Evolutionary conservation across 2,888 invertebrate genomes (phyloP), one percentile per base, ranked within the genome.

Genomic region (Glaucopsyche alexis): DNA sequence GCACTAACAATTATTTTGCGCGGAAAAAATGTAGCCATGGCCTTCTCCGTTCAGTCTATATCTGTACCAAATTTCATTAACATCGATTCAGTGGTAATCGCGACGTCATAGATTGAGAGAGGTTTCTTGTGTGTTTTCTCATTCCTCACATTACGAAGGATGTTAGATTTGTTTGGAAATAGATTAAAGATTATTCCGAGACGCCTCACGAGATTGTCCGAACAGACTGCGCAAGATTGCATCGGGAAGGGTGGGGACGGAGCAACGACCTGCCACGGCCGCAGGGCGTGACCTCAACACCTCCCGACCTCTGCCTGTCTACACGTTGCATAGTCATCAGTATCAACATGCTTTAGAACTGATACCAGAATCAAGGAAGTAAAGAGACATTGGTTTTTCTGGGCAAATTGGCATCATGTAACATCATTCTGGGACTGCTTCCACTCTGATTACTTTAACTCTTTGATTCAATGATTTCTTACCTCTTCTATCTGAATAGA

Each of bases 231-330:
- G 49, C 69, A 69, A 47, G 69, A 69, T 69, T 69, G 69, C 69
- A 67, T 45, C 16, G 19, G 7, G 45, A 19, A 45, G 45, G 42
- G 67, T 11, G 67, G 16, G 45, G 14, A 29, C 45, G 47, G 69
- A 14, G 47, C 49, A 19, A 29, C 69, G 69, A 69, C 69, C 69
- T 47, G 29, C 13, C 16, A 45, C 60, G 60, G 60, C 60, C 67
- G 67, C 47, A n/a, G 69, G 49, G 69, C 69, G 69, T 47, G 69
- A 69, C 69, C 67, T 67, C 67, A 67, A 29, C 29, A 29, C 45
- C 49, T 69, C 19, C 16, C 47, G 69, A 69, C 69, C 69, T 67
- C 67, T 66, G 42, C n/a, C 66, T 66, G 19, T 42, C 42, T 42
- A 42, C 13, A 16, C 11, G 7, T 7, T 19, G 11, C 60, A 29